Percentiles rank a stretch among this genome's conserved stretches.
These are phyloP conservation scores for Tachina fera DNA, from an alignment of 2,888 invertebrate species.

Conservation along the genomic window DNA sequence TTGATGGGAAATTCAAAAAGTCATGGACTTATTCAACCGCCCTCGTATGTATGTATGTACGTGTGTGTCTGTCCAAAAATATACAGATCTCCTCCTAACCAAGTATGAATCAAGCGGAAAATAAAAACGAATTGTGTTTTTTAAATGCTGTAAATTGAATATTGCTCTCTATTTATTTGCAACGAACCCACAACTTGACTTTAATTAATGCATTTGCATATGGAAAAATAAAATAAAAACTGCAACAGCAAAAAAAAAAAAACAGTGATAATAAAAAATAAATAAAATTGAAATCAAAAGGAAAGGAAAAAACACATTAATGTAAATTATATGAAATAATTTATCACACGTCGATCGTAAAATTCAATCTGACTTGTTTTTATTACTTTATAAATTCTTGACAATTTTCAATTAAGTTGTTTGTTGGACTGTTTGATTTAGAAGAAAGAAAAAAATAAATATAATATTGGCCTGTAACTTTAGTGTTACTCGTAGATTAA, in stretches of 20 bases:
- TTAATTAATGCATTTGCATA: conserved; percentile 79
- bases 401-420: conserved; percentile 46
- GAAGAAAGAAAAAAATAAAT: no score
- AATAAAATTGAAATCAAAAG: conserved; percentile 52
- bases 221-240: conserved; percentile 9
- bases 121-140: neutral
- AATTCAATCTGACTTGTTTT: conserved; percentile 68
- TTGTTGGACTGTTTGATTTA: conserved; percentile 9
- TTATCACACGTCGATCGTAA: conserved; percentile 78
- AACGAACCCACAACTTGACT: conserved; percentile 75
- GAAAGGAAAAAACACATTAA: conserved; percentile 74
- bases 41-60: neutral
- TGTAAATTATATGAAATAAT: conserved; percentile 81
- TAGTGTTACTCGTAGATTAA: conserved; percentile 28
- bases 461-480: neutral
- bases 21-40: no score
- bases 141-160: conserved; percentile 26
- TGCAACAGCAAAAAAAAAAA: neutral
- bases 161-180: conserved; percentile 25
- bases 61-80: neutral
- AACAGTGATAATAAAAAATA: neutral
- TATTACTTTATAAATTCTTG: conserved; percentile 52
- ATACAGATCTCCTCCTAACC: neutral
- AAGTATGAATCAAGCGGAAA: neutral
- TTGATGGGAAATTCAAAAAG: no score